A percentile compares a stretch with the other conserved stretches of the same genome.
Evolutionary conservation across 1,140 invertebrate genomes (phyloP).

Genomic region (Zaprionus ghesquierei): DNA sequence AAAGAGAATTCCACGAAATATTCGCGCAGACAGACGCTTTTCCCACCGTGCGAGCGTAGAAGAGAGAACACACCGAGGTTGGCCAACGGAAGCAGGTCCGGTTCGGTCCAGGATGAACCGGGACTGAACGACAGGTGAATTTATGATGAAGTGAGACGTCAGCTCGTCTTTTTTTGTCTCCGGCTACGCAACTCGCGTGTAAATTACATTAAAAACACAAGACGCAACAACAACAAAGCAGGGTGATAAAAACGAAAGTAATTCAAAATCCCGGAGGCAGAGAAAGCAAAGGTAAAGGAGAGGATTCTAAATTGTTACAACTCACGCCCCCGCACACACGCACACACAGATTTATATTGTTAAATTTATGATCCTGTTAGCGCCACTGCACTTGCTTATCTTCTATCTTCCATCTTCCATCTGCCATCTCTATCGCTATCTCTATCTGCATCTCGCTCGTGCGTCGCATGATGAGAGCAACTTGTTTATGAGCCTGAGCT

Average conservation of each 20-base stretch:
- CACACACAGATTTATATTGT: slow-evolving; percentile 68
- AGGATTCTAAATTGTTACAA: slow-evolving; percentile 47
- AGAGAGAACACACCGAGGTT: slow-evolving; percentile 19
- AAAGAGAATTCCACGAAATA: slow-evolving; percentile 71
- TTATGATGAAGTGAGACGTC: slow-evolving; percentile 76
- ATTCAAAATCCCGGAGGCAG: slow-evolving; percentile 64
- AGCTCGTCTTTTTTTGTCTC: slow-evolving; percentile 32
- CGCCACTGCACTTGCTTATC: slow-evolving; percentile 68
- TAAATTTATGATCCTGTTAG: slow-evolving; percentile 79
- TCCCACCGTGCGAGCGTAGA: slow-evolving; percentile 42
- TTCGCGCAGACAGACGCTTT: slow-evolving; percentile 63
- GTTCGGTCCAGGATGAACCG: slow-evolving; percentile 39
- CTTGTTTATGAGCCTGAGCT: slow-evolving; percentile 67
- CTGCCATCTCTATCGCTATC: slow-evolving; percentile 34
- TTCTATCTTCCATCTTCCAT: slow-evolving; percentile 22
- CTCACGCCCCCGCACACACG: slow-evolving; percentile 45
- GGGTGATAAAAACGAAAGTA: slow-evolving; percentile 74
- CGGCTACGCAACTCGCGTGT: slow-evolving; percentile 37
- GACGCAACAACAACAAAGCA: slow-evolving; percentile 18
- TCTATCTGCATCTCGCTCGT: background rate
- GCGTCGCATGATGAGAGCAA: slow-evolving; percentile 18
- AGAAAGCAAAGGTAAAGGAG: background rate
- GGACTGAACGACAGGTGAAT: slow-evolving; percentile 75
- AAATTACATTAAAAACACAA: slow-evolving; percentile 43
- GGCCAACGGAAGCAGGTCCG: slow-evolving; percentile 69